Base-by-base conservation (phyloP, 2,113 vertebrate species). In the Kryptolebias marmoratus region DNA sequence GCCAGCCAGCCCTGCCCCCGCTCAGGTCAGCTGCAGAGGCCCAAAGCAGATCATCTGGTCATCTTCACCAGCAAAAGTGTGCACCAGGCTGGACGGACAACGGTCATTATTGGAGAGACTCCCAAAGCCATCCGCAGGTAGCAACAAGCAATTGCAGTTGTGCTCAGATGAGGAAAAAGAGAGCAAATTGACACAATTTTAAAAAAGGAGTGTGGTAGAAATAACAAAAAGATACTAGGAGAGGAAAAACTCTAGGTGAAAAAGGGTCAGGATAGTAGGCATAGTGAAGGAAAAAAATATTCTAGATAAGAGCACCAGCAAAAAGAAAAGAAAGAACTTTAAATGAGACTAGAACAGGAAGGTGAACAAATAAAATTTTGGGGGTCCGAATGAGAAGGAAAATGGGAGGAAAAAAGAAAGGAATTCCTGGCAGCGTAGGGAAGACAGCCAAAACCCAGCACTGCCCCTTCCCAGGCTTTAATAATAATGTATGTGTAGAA, bases 71-170 rank as follows among this genome's bases (percentile, higher is more conserved):
- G 48, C 63, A 94, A 87, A 68, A 87, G 80, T n/a, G 79, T 93
- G n/a, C 88, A 92, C 69, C 89, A 49, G 56, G 82, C 88, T 55
- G 87, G 78, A 70, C 84, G 90, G 71, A 76, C 86, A 56, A 96
- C 93, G 7, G 87, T 97, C 85, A 90, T 96, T 64, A 65, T 96
- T 52, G 96, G 96, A 83, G 91, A 94, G 79, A 97, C 97, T 12
- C 96, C 97, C 0, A 89, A 86, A 77, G 87, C 62, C 64, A 90
- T 97, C 54, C 49, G 95, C 86, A 96, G 94, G 97, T 98, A 88
- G 3, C 57, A 45, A 64, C 27, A 42, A 11, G 42, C 0, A 2
- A 15, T 7, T 27, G 22, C 18, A 65, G n/a, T 32, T 47, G n/a
- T 30, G 28, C 54, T 63, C 31, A 52, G 0, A 3, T 15, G 28